Base-by-base conservation (phyloP, 35 echinoderm and acorn worm genomes). In the Apostichopus parvimensis region DNA sequence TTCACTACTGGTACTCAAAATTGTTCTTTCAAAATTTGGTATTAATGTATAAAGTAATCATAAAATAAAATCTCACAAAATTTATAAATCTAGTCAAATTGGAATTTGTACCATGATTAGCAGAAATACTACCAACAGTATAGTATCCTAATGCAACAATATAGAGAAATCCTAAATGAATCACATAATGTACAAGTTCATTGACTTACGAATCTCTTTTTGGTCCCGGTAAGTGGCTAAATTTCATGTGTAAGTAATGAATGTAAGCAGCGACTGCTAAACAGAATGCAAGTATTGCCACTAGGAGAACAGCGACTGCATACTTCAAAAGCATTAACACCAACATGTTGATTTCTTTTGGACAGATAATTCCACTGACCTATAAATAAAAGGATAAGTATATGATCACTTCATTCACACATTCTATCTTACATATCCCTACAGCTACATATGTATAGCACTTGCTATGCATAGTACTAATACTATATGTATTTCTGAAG, bases 181-280 rank as follows among this genome's bases (percentile, higher is more conserved):
- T 68, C 64, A 68, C 2, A 68, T 14, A 68, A 45, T 45, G 34
- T 45, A 22, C 6, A 75, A 75, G 20, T 20, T 18, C 18, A 68
- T 68, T 11, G 64, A 75, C 71, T 75, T 75, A 75, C 71, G 71
- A 75, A 24, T 75, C 71, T 75, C 71, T 75, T 22, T 75, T 75
- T 22, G 71, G 71, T 18, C 71, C 71, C 1, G 71, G 71, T 75
- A 75, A 21, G 17, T 75, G 71, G 20, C 71, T 75, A n/a, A 75
- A 75, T n/a, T 75, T 75, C 17, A 75, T n/a, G 17, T 75, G 71
- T 18, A 75, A 13, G 17, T 75, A 75, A 75, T 75, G 71, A n/a
- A 75, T 75, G 71, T 75, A 75, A 20, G 71, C 11, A 75, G 71
- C 71, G 18, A 22, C 71, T 20, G 71, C 71, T 75, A 75, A 20